Base-by-base conservation (phyloP, 2,888 invertebrate genomes). In the Gastrophysa polygoni region DNA sequence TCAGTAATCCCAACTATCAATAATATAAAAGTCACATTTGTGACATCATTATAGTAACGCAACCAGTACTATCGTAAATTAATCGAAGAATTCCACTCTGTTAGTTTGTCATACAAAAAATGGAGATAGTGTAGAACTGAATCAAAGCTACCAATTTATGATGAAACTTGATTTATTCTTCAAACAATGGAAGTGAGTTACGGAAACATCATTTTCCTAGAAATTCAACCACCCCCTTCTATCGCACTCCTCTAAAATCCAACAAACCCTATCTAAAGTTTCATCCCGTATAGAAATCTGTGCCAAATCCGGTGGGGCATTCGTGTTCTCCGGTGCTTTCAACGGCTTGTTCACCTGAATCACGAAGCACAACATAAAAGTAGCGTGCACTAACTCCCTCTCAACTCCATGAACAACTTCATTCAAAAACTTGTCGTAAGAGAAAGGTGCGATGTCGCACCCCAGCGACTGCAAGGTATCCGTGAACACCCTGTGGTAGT, bases 401-500 rank as follows among this genome's bases (percentile, higher is more conserved):
- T 58, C 43, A 1, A 51, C 43, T n/a, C 21, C 17, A 4, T 18
- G n/a, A 1, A 34, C 11, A 5, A 64, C 55, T 61, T 64, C 64
- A 7, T 64, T 34, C 24, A 64, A 7, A 4, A 64, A 50, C 5
- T 21, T 48, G 1, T 64, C 49, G 32, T 61, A 58, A 5, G 60
- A 29, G 29, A 64, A 64, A 16, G 24, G 44, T 7, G 43, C 28
- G 1, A 48, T 32, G n/a, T 58, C 24, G 38, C 61, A 61, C 10
- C 54, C 29, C 18, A 60, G 28, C 17, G 34, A 34, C 14, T 44
- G 24, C 21, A 64, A 50, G 14, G 61, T 61, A 5, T 58, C 50
- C 17, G 34, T 34, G 16, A 64, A 64, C 8, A 54, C 28, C 8
- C 46, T 6, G 17, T 51, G 55, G 34, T 64, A 64, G 20, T 58